These are phyloP conservation scores for Andrena haemorrhoa DNA, from an alignment of 2,888 invertebrate genomes.

Conservation along the genomic window DNA sequence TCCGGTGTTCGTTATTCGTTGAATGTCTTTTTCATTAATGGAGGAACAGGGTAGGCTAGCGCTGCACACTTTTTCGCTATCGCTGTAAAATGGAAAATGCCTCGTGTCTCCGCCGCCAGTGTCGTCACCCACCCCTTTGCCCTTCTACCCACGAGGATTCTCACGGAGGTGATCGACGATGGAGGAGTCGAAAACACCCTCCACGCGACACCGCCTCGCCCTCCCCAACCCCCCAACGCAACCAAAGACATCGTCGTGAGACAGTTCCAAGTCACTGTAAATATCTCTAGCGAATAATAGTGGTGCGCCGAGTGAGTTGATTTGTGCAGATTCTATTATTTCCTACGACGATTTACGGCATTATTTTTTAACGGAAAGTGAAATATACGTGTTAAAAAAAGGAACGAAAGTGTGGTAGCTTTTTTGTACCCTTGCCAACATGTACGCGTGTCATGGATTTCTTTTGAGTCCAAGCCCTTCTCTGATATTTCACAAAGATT, in stretches of 20 bases:
- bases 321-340: conserved; percentile 84
- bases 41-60: conserved; percentile 83
- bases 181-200: conserved; percentile 18
- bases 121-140: conserved; percentile 7
- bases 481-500: too few relatives aligned
- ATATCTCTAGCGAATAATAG: conserved; percentile 80
- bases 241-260: conserved; percentile 48
- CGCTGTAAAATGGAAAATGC: conserved; percentile 65
- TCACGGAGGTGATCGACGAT: conserved; percentile 28
- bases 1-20: conserved; percentile 72
- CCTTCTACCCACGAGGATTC: conserved; percentile 11
- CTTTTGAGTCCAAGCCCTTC: too few relatives aligned
- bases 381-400: conserved; percentile 83
- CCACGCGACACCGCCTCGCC: conserved; percentile 2
- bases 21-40: conserved; percentile 78
- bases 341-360: conserved; percentile 82
- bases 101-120: conserved; percentile 40
- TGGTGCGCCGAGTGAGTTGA: conserved; percentile 82
- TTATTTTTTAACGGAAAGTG: conserved; percentile 84
- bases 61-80: conserved; percentile 78
- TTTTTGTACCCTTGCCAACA: background rate
- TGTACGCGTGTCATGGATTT: background rate
- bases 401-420: conserved; percentile 6
- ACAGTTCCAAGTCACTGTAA: conserved; percentile 75
- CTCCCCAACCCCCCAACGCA: conserved; percentile 26